Evolutionary conservation across 2,113 vertebrate species (phyloP).

Genomic region (Callaeas wilsoni): DNA sequence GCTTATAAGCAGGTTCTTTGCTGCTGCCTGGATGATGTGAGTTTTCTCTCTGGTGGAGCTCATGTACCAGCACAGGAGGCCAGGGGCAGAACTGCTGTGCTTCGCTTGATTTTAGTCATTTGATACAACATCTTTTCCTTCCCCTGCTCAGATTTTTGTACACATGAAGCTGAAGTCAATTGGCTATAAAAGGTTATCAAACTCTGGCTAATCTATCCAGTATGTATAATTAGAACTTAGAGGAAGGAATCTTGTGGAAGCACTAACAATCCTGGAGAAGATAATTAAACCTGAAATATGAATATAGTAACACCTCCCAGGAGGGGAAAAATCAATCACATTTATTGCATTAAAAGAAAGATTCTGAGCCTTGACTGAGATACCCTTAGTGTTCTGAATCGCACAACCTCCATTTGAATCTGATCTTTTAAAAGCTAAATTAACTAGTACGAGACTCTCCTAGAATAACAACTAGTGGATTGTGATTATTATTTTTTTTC

Average conservation of each 20-base stretch:
- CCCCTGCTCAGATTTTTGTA: not conserved
- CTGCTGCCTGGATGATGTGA: not conserved
- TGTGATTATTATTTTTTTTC: not conserved
- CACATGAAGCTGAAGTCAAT: not conserved
- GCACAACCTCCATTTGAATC: not conserved
- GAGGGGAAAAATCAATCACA: not conserved
- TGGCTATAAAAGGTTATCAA: not conserved
- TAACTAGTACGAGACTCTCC: not conserved
- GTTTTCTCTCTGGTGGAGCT: not conserved
- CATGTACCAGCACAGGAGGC: not conserved
- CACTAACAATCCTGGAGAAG: not conserved
- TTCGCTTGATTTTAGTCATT: not conserved
- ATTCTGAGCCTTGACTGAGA: not conserved
- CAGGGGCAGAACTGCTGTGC: not conserved
- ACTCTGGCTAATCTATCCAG: not conserved
- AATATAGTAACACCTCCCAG: not conserved
- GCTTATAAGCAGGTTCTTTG: not conserved
- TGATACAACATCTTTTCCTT: not conserved
- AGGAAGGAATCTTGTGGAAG: not conserved
- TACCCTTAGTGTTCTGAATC: not conserved
- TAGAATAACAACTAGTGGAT: not conserved
- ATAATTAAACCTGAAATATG: slow-evolving; percentile 23
- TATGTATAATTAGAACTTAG: not conserved
- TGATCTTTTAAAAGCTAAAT: not conserved
- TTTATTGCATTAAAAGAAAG: not conserved